Evolutionary conservation across 2,888 invertebrate species (phyloP), one percentile per base, ranked within the genome.

Genomic region (Drosophila antonietae): DNA sequence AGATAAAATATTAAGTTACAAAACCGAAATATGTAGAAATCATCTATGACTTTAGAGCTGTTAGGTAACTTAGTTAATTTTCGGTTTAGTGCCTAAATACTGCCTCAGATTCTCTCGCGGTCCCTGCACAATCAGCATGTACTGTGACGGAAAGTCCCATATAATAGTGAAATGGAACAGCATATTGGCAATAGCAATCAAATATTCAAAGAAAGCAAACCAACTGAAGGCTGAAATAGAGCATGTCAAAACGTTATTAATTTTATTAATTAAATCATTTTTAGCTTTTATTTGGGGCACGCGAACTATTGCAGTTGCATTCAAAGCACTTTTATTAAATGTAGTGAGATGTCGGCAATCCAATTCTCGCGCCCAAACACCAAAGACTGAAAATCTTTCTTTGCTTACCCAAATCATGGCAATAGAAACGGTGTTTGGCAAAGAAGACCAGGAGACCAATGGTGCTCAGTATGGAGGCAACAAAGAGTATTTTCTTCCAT

Each of bases 181-280:
- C 97, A 98, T 98, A 93, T 98, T 98, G 80, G 97, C 96, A 62
- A 96, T 95, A 64, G 98, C 98, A 90, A 98, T 96, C 90, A 97
- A 94, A 93, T 98, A 98, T 93, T 98, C 98, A 93, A 97, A 98
- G 67, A 97, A 94, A 2, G 98, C 97, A 94, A 98, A 98, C 96
- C 97, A 97, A 92, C 97, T 98, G 93, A 98, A 98, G 53, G 98
- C 98, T 98, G 94, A 28, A 83, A 68, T 28, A 41, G 23, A 52
- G 20, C 14, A 56, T 4, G 18, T 49, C 35, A 20, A 46, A 31
- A 37, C 56, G 15, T 51, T 58, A 66, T 46, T 23, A 44, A 44
- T 18, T 39, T 33, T 43, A 37, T 20, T 18, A 18, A n/a, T 12
- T 4, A 28, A 4, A 47, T 15, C 0, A 23, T 15, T 28, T 28